Evolutionary conservation across 2,888 invertebrate genomes (phyloP).

Genomic region (Tolmerus cingulatus): DNA sequence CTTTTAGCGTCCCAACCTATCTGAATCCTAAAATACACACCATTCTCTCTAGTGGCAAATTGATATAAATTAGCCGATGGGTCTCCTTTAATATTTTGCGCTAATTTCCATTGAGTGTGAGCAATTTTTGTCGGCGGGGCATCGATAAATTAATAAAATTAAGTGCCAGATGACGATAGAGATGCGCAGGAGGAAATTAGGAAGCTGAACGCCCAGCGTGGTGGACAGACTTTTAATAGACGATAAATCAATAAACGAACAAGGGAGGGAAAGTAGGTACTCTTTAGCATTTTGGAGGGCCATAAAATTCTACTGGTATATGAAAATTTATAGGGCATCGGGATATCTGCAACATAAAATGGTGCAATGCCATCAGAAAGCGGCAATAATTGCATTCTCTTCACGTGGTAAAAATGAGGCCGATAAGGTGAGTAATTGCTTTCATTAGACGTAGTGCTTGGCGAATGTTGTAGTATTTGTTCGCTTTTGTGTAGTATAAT

Average conservation of each 20-base stretch:
- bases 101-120: neutral
- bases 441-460: neutral
- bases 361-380: neutral
- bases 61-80: neutral
- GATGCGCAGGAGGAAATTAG: neutral
- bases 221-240: neutral
- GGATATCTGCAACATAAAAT: neutral
- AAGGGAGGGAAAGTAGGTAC: neutral
- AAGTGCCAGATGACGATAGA: neutral
- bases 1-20: neutral
- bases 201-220: neutral
- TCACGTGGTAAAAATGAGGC: neutral
- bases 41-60: neutral
- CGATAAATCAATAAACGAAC: neutral
- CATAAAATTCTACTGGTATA: neutral
- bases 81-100: neutral
- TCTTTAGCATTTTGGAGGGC: neutral
- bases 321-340: neutral
- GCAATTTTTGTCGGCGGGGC: neutral
- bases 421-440: neutral
- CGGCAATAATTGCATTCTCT: neutral
- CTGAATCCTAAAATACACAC: neutral
- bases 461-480: neutral
- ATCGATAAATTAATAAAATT: neutral
- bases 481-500: neutral